Evolutionary conservation across 2,113 vertebrate genomes (phyloP).

Genomic region (Procapra przewalskii): DNA sequence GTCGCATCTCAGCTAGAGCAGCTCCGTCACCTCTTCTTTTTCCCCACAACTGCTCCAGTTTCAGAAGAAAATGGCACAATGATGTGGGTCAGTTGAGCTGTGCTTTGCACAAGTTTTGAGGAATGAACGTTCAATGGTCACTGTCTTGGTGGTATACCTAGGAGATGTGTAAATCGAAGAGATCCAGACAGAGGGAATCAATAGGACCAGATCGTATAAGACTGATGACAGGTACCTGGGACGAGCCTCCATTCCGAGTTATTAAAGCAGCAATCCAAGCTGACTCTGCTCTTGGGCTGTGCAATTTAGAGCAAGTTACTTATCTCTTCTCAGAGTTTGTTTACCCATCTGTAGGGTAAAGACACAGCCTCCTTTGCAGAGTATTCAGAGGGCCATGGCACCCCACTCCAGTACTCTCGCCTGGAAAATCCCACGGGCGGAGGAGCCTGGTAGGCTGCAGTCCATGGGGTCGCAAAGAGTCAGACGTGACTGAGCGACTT

Average conservation of each 20-base stretch:
- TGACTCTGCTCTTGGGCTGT: too few relatives aligned
- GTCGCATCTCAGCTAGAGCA: background rate
- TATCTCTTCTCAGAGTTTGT: background rate
- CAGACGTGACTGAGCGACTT: too few relatives aligned
- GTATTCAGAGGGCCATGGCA: too few relatives aligned
- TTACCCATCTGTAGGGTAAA: background rate
- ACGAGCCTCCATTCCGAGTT: accelerated
- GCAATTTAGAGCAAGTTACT: background rate
- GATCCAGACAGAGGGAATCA: background rate
- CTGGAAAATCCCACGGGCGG: too few relatives aligned
- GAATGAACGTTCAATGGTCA: background rate
- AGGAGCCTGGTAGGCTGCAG: too few relatives aligned
- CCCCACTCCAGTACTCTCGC: too few relatives aligned
- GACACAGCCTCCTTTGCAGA: background rate
- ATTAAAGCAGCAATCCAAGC: background rate
- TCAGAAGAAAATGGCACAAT: background rate
- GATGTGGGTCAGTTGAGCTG: too few relatives aligned
- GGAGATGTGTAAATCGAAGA: background rate
- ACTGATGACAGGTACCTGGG: background rate
- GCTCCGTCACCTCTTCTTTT: background rate
- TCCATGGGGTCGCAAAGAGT: too few relatives aligned
- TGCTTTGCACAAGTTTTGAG: background rate
- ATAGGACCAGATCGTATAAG: too few relatives aligned
- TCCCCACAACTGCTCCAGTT: background rate
- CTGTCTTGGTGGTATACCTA: background rate